Evolutionary conservation across 1,140 invertebrate genomes (phyloP), one percentile per base, ranked within the genome.

Genomic region (Homarus americanus): DNA sequence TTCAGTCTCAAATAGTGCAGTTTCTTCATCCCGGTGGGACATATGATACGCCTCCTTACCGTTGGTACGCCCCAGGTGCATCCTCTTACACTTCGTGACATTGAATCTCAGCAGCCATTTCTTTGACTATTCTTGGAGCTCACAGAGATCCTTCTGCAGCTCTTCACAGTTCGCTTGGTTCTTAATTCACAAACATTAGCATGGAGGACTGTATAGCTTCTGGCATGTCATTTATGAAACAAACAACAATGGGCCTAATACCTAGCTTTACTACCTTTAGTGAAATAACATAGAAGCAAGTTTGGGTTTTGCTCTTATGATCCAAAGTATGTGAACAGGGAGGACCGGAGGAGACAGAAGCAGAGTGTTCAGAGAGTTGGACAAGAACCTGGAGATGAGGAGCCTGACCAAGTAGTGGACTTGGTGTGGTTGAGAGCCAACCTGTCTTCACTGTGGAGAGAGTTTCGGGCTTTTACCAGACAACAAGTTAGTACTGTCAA

Each of bases 391-490:
- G 41, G 20, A 69, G n/a, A 66, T 41, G 34, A 38, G 40, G 84
- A 36, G 28, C 17, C 12, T 24, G 49, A 17, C 24, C 72, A 83
- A n/a, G 88, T 78, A 69, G 69, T 90, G 10, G 82, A 90, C 49
- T 53, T 90, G 24, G 80, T 44, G 24, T 90, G 88, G 88, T 28
- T 90, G 24, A 49, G 72, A 15, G 88, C 88, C 49, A 90, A 90
- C 82, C 66, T 90, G 24, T 90, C 88, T 7, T 83, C 88, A 10
- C 88, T 90, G 9, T 90, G 88, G 88, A 28, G 36, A 17, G 79
- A 82, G 80, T 82, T 90, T 38, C 66, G 88, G 34, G 80, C 69
- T 34, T 53, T 90, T 17, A 63, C 88, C 10, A 73, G 38, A 12
- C 69, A 75, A 17, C 79, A 78, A 34, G 78, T 82, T 40, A 69